Percentiles rank a stretch among this genome's conserved stretches.
These are phyloP conservation scores for Serinus canaria DNA, from an alignment of 2,113 vertebrate genomes.

Conservation along the genomic window DNA sequence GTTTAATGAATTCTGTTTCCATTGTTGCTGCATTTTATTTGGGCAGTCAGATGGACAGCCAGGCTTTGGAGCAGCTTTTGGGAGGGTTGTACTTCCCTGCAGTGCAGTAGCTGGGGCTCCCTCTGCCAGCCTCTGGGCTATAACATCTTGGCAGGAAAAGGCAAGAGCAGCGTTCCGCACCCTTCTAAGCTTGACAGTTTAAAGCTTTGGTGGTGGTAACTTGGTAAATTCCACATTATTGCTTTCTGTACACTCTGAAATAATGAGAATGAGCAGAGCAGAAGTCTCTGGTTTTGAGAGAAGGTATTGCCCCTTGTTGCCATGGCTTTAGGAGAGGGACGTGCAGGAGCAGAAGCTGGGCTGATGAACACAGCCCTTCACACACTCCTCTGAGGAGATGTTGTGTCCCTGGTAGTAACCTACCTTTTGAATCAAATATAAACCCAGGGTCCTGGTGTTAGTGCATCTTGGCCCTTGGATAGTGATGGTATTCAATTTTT, in stretches of 20 bases:
- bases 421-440: neutral
- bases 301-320: neutral
- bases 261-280: neutral
- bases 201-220: neutral
- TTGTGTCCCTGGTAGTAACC: neutral
- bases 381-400: neutral
- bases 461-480: neutral
- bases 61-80: neutral
- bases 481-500: neutral
- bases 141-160: neutral
- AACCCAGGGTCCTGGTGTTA: neutral
- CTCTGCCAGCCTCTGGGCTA: neutral
- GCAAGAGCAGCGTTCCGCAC: neutral
- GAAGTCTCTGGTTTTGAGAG: neutral
- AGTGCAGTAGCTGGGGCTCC: neutral
- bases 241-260: neutral
- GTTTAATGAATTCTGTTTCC: conserved; percentile 28
- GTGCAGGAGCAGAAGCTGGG: neutral
- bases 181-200: neutral
- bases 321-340: neutral
- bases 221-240: neutral
- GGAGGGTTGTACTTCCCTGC: neutral
- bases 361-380: neutral
- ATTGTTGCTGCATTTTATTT: conserved; percentile 44
- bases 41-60: conserved; percentile 22